Evolutionary conservation across 2,888 invertebrate species (phyloP).

Genomic region (Phortica okadai): DNA sequence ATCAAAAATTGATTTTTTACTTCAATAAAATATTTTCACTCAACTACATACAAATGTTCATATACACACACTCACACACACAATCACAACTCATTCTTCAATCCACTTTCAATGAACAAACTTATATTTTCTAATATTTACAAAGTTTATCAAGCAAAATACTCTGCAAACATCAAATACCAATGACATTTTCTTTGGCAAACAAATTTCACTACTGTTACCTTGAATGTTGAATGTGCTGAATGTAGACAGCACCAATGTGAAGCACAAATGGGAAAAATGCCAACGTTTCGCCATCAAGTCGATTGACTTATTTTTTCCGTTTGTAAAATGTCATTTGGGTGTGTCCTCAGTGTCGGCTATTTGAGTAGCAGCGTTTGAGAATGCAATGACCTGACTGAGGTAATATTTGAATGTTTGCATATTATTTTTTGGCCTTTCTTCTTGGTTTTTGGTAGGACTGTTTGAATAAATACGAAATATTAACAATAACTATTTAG

Average conservation of each 20-base stretch:
- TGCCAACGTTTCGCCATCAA: not conserved
- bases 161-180: conserved; percentile 25
- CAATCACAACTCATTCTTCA: not conserved
- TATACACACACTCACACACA: too few relatives aligned
- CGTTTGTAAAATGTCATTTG: conserved; percentile 14
- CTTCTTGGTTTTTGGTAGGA: not conserved
- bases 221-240: conserved; percentile 7
- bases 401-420: conserved; percentile 9
- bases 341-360: conserved; percentile 21
- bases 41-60: too few relatives aligned
- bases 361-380: conserved; percentile 11
- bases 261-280: too few relatives aligned
- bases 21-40: too few relatives aligned
- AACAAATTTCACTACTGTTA: conserved; percentile 27
- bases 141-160: conserved; percentile 15
- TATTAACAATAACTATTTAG: too few relatives aligned
- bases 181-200: conserved; percentile 32
- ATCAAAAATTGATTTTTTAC: too few relatives aligned
- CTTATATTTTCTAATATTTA: conserved; percentile 15
- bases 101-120: conserved; percentile 13
- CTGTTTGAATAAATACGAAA: too few relatives aligned
- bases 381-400: conserved; percentile 19
- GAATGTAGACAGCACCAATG: not conserved
- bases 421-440: not conserved
- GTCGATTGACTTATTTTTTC: conserved; percentile 14